Percentiles rank a stretch among this genome's conserved stretches.
These are phyloP conservation scores for Cebus imitator DNA, from an alignment of 2,113 vertebrate species.

Conservation along the genomic window DNA sequence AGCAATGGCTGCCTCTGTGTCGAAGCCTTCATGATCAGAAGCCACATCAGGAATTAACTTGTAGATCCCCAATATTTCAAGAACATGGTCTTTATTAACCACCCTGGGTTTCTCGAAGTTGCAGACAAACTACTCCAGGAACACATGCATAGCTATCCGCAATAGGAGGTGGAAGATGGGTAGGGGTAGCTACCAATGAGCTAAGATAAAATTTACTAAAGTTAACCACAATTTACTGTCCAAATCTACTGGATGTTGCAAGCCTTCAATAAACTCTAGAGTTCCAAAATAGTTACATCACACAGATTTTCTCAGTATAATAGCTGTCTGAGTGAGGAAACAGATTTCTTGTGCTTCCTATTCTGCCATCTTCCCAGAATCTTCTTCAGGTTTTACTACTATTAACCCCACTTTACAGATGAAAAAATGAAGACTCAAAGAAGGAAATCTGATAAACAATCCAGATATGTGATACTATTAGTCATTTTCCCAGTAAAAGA, in stretches of 20 bases:
- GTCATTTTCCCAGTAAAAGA: not conserved
- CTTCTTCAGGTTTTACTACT: not conserved
- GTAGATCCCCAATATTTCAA: not conserved
- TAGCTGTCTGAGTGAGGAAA: not conserved
- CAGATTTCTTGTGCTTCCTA: not conserved
- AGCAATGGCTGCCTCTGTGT: not conserved
- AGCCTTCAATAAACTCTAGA: not conserved
- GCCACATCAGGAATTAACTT: not conserved
- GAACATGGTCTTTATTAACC: not conserved
- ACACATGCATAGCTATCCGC: too few species aligned
- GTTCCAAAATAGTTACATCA: not conserved
- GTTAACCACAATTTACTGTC: not conserved
- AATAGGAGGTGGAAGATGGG: not conserved
- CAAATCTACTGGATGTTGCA: not conserved
- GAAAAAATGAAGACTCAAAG: not conserved
- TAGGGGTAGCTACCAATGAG: not conserved
- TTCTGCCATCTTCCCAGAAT: not conserved
- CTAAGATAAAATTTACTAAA: not conserved
- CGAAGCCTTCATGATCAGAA: not conserved
- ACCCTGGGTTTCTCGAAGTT: not conserved
- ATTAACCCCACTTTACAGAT: not conserved
- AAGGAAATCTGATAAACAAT: not conserved
- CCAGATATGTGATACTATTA: not conserved
- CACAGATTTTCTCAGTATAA: not conserved
- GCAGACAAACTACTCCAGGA: not conserved